Evolutionary conservation across 1,140 invertebrate genomes (phyloP), one percentile per base, ranked within the genome.

Genomic region (Ips nitidus): DNA sequence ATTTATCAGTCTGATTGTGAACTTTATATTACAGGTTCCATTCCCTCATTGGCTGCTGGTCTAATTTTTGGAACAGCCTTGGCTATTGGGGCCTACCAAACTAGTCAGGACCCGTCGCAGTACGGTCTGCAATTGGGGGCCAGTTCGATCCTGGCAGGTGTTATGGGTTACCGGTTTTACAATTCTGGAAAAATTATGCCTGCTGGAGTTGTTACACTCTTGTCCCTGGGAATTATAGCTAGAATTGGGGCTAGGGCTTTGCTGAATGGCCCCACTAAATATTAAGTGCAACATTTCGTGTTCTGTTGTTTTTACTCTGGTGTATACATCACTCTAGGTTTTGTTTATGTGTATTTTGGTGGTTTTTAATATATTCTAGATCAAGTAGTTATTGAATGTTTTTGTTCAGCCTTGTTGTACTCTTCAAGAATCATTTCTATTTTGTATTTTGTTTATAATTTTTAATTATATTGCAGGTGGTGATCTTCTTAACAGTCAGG

Each of bases 181-280:
- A 92, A 91, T 69, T 88, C 90, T 55, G 90, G 92, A 55, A 98
- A 98, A 84, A 87, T 98, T 64, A 98, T 98, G 95, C 97, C 97
- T 39, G 94, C 96, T 60, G 97, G 97, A 74, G 76, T 95, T 6
- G 87, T 96, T 41, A 86, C 89, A 71, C 75, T 80, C 2, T 73
- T 88, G 39, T 87, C 85, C 1, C 78, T 85, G 0, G 84, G 81
- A 56, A 86, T 86, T 83, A 76, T 86, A 2, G 80, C 78, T 2
- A 81, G 82, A 68, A 79, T 86, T 56, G 71, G 83, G 2, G 63
- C 83, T 0, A 84, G 83, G 64, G 83, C 85, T 67, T 79, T 83
- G 8, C 80, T 75, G 41, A 64, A 39, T 64, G n/a, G 42, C 4
- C 40, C 50, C 6, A 69, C 67, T n/a, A 61, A 55, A 22, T 50